Evolutionary conservation across 1,140 invertebrate species (phyloP).

Genomic region (Drosophila gunungcola): DNA sequence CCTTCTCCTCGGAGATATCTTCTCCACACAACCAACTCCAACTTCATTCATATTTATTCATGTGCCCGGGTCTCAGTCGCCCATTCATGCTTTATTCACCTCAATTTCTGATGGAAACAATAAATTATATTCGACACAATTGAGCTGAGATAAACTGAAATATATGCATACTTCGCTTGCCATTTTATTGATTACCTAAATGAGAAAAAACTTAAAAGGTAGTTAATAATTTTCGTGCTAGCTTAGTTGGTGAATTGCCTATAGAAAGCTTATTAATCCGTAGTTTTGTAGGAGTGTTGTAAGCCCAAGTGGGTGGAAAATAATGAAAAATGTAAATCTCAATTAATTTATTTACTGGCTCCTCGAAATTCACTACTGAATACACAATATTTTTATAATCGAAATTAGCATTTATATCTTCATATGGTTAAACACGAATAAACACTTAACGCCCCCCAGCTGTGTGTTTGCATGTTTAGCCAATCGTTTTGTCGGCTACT

Average conservation of each 20-base stretch:
- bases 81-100: constrained; percentile 46
- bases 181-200: neutral
- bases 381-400: constrained; percentile 14
- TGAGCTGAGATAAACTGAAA: neutral
- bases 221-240: neutral
- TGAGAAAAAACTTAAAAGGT: neutral
- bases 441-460: constrained; percentile 48
- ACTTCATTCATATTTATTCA: constrained; percentile 61
- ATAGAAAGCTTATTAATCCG: constrained; percentile 8
- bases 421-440: constrained; percentile 37
- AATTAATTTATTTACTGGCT: constrained; percentile 19
- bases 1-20: constrained; percentile 23
- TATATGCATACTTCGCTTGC: neutral
- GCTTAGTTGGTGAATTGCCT: neutral
- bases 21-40: constrained; percentile 13
- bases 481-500: constrained; percentile 28
- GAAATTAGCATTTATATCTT: constrained; percentile 37
- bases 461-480: constrained; percentile 27
- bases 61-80: constrained; percentile 28
- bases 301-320: constrained; percentile 7
- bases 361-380: constrained; percentile 57
- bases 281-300: constrained; percentile 5
- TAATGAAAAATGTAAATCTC: constrained; percentile 6
- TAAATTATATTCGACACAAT: constrained; percentile 33
- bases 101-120: constrained; percentile 37